Evolutionary conservation across 2,797 vertebrate genomes (phyloP).

Genomic region (Enteromius anoplus): DNA sequence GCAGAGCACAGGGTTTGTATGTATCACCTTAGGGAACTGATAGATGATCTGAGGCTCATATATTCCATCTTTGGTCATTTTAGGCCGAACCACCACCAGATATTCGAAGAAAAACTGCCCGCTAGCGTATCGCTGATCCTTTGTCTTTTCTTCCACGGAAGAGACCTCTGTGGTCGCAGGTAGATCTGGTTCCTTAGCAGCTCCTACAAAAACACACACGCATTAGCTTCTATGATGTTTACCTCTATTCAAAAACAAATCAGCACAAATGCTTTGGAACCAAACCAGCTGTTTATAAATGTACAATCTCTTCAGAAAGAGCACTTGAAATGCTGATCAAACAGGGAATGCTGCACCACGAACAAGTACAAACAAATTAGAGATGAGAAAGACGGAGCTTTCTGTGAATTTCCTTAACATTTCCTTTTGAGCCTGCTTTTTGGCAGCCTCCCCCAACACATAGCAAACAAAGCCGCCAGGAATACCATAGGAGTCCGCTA

Average conservation of each 20-base stretch:
- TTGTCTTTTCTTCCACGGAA: conserved; percentile 51
- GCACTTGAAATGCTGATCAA: background rate
- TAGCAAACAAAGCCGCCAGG: conserved; percentile 43
- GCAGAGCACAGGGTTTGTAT: background rate
- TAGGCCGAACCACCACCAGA: conserved; percentile 91
- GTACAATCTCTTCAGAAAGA: background rate
- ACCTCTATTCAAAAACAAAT: background rate
- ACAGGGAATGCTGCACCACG: background rate
- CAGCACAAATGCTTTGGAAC: background rate
- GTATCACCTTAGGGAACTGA: conserved; percentile 94
- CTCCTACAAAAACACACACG: conserved; percentile 31
- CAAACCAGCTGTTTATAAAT: background rate
- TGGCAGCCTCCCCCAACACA: conserved; percentile 35
- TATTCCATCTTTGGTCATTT: conserved; percentile 73
- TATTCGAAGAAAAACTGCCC: conserved; percentile 96
- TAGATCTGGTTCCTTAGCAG: conserved; percentile 35
- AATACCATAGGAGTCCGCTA: conserved; percentile 27
- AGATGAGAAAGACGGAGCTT: background rate
- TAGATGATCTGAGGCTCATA: conserved; percentile 92
- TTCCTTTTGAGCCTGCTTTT: conserved; percentile 33
- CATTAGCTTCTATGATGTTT: background rate
- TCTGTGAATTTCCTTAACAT: conserved; percentile 13
- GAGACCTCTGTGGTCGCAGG: background rate
- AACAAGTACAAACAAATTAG: conserved; percentile 32
- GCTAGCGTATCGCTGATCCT: conserved; percentile 72